Conservation (phyloP, 2,113 vertebrate species). For the cat (Felis catus) region DNA sequence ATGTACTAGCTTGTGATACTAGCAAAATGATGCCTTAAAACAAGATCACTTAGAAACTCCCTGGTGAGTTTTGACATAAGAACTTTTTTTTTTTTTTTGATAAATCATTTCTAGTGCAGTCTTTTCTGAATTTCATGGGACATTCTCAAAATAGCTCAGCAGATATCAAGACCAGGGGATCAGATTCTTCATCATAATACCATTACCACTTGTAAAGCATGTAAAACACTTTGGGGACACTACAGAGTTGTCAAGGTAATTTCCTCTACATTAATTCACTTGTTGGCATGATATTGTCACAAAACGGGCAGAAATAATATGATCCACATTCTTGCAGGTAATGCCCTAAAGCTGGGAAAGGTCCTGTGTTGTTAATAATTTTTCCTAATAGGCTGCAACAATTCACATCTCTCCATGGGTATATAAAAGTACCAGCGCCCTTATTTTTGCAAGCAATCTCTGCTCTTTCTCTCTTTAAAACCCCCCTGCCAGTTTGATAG, state of each 20-base stretch:
- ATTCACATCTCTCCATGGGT: not conserved
- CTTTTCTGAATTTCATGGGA: not conserved
- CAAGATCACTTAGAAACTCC: not conserved
- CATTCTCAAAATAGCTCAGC: not conserved
- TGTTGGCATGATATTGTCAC: not conserved
- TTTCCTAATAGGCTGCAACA: not conserved
- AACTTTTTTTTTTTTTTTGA: not conserved
- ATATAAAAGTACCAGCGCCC: not conserved
- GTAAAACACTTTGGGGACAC: not conserved
- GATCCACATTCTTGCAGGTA: not conserved
- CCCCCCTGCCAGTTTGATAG: not conserved
- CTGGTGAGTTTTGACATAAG: slow-evolving; percentile 46
- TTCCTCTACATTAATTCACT: not conserved
- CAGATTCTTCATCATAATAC: not conserved
- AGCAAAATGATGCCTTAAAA: slow-evolving; percentile 60
- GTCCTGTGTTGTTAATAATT: not conserved
- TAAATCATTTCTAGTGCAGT: not conserved
- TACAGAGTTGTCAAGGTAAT: not conserved
- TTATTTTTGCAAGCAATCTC: not conserved
- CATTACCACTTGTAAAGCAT: not conserved
- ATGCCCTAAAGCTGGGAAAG: not conserved
- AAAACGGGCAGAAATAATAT: not conserved
- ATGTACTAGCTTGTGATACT: not conserved
- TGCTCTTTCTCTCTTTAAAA: not conserved
- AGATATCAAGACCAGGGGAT: not conserved